phyloP scores from a whole-genome alignment of 2,888 invertebrate genomes.

The Tryphoninae sp. region DNA sequence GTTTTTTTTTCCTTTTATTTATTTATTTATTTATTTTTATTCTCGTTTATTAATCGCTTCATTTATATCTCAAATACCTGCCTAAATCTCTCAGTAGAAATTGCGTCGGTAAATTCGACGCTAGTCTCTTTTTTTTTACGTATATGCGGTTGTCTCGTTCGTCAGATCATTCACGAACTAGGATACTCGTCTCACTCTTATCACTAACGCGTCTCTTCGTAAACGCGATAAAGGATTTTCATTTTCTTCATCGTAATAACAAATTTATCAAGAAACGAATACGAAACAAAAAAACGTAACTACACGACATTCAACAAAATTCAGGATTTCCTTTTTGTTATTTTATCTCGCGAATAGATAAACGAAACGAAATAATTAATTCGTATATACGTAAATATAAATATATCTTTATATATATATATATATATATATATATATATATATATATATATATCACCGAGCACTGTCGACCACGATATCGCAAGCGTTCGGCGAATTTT shows the following conservation, averaged over 20 bases:
- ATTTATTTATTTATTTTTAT: conserved; percentile 57
- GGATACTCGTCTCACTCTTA: conserved; percentile 32
- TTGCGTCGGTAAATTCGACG: conserved; percentile 29
- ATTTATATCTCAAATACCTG: conserved; percentile 1
- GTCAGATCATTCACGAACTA: conserved; percentile 50
- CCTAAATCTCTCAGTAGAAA: conserved; percentile 58
- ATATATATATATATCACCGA: conserved; percentile 55
- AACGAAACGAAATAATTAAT: conserved; percentile 44
- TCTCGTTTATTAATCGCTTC: conserved; percentile 34
- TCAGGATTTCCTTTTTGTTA: conserved; percentile 18
- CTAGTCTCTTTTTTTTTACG: conserved; percentile 39
- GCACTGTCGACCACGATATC: conserved; percentile 60
- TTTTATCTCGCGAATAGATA: conserved; percentile 58
- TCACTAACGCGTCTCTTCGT: conserved; percentile 8
- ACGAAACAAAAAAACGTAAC: conserved; percentile 78
- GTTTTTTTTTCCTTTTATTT: conserved; percentile 62
- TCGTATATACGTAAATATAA: conserved; percentile 16
- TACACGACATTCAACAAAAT: conserved; percentile 76
- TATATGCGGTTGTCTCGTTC: conserved; percentile 55
- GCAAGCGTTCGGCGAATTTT: conserved; percentile 31
- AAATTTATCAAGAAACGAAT: conserved; percentile 76
- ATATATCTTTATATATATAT: conserved; percentile 50
- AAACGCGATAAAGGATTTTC: conserved; percentile 31
- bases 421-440: too few species aligned
- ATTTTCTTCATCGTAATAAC: conserved; percentile 69